Base-by-base conservation (phyloP, 1,140 invertebrate species). In the Pomacea maculata region DNA sequence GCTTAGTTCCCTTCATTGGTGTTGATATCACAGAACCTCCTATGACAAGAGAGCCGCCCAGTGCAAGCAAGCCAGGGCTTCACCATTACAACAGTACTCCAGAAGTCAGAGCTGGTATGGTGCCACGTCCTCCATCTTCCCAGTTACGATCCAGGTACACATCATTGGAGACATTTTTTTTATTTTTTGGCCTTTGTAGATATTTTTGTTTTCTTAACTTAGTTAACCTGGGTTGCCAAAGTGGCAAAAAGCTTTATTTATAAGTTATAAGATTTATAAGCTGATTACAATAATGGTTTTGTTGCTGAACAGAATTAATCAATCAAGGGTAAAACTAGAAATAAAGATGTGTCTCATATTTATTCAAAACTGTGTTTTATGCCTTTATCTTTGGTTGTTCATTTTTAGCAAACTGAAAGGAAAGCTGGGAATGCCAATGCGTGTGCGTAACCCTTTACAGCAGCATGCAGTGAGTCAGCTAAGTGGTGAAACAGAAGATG, bases 61-160 rank as follows among this genome's bases (percentile, higher is more conserved):
- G 71, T 61, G 79, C 80, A 15, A 81, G 81, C 73, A 82, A 75
- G 21, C 81, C 83, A 14, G 72, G 64, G 3, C 71, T 85, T 67
- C 78, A 83, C 21, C 76, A 64, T 15, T 80, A 77, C 63, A 75
- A 75, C 57, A 85, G 83, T 65, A 84, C 81, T 25, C 84, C 81
- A 21, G 80, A 84, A 25, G 54, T 84, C 10, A 75, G 75, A 29
- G 63, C 80, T 17, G 74, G 63, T 21, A 61, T 61, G 4, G 57
- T 11, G 57, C 21, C 14, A 75, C 72, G 6, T 29, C 5, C 21
- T n/a, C 19, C 57, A 3, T 70, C 34, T 25, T 79, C 78, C 21
- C 77, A 78, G 45, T 45, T 78, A 11, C 29, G 55, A 17, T 55
- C 29, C 65, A 78, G 77, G 77, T 78, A 67, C 61, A 57, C 17